phyloP scores from a whole-genome alignment of 2,888 invertebrate genomes.

The Selenia dentaria region DNA sequence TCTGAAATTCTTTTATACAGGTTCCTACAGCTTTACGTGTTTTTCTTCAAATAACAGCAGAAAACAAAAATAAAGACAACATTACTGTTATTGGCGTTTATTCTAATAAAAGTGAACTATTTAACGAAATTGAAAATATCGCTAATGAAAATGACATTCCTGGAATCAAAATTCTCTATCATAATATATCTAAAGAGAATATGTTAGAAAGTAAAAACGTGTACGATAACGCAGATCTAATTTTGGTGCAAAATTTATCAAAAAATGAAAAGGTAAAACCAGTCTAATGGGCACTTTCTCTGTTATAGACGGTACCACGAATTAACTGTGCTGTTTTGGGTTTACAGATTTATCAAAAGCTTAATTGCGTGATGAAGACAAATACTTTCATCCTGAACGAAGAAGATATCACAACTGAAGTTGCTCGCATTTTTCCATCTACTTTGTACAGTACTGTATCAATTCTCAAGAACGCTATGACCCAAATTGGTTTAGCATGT shows the following conservation, averaged over 20 bases:
- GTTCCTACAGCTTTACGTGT: conserved; percentile 29
- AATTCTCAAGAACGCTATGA: conserved; percentile 9
- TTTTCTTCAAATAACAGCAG: conserved; percentile 41
- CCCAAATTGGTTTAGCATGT: conserved; percentile 27
- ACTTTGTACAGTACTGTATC: conserved; percentile 5
- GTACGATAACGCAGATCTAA: conserved; percentile 23
- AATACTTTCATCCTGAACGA: conserved; percentile 8
- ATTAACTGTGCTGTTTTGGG: neutral
- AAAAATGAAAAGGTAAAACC: conserved; percentile 27
- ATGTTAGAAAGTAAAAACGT: neutral
- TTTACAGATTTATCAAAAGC: conserved; percentile 10
- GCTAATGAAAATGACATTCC: conserved; percentile 3
- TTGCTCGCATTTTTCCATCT: neutral
- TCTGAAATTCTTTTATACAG: too few species aligned
- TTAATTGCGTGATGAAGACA: neutral
- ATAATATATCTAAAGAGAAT: neutral
- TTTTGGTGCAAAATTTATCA: conserved; percentile 33
- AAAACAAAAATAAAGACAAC: conserved; percentile 37
- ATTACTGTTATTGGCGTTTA: conserved; percentile 33
- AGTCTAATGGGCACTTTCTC: neutral
- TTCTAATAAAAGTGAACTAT: conserved; percentile 13
- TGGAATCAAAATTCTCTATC: conserved; percentile 27
- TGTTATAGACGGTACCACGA: neutral
- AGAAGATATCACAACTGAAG: neutral
- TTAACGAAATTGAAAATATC: conserved; percentile 22